Base-by-base conservation (phyloP, 2,113 vertebrate genomes). In the Cariama cristata region DNA sequence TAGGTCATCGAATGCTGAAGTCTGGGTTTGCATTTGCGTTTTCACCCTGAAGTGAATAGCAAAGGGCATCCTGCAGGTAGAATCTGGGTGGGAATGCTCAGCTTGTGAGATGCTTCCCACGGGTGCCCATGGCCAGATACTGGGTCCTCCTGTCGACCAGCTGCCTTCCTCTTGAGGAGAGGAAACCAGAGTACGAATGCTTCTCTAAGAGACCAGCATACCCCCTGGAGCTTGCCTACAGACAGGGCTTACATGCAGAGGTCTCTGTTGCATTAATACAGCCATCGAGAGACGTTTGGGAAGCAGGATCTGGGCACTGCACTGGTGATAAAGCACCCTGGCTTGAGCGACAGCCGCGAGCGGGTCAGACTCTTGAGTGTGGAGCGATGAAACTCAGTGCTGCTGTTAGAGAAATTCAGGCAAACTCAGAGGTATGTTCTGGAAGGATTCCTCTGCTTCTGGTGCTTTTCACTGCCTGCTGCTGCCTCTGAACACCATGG, bases 301-400 rank as follows among this genome's bases (percentile, higher is more conserved):
- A 42, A 42, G n/a, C 20, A 32, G 38, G 52, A n/a, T 21, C 52
- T 42, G 62, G 52, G 56, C 11, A 3, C n/a, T 38, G 26, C 23
- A 12, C 22, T 44, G 7, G 8, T 5, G 16, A 16, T 32, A n/a
- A 47, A 56, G 27, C 6, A 1, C 44, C 30, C 14, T 67, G 59
- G 38, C n/a, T 22, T 11, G 58, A 27, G 64, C 63, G 35, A 4
- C 71, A 38, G 74, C 64, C 1, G 0, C 1, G 1, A 53, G 56
- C 2, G 1, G 28, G 45, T 45, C 32, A 4, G 67, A 7, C 19
- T 47, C 27, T 40, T 16, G 40, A 77, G 59, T 47, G 4, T 6
- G 26, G 68, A 42, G 74, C 1, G 1, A 10, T 35, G 33, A 32
- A 75, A 19, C 9, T 33, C 79, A 12, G 30, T 22, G 53, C 35